phyloP scores from a whole-genome alignment of 2,797 vertebrate genomes.

The Thamnophis elegans region DNA sequence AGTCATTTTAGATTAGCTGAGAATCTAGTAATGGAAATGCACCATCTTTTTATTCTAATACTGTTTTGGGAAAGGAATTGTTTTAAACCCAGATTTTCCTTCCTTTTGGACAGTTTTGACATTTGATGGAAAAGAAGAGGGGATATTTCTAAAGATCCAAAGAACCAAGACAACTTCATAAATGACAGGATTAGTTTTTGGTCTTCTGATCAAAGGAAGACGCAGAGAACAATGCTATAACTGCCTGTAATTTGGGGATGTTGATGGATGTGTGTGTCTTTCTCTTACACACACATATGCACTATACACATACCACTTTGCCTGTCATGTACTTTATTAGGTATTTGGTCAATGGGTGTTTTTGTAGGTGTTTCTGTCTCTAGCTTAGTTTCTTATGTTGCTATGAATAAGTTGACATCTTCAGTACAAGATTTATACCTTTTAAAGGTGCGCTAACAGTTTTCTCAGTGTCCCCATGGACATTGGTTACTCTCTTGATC shows the following conservation, averaged over 20 bases:
- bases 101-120: background rate
- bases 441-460: background rate
- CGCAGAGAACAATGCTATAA: background rate
- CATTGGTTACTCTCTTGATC: background rate
- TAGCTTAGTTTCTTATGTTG: background rate
- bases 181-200: background rate
- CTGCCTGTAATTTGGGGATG: background rate
- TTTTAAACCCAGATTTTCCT: background rate
- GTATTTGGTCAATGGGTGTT: background rate
- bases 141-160: background rate
- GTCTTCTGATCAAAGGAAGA: background rate
- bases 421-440: background rate
- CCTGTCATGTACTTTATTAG: background rate
- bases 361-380: background rate
- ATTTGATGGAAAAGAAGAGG: background rate
- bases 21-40: background rate
- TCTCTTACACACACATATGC: background rate
- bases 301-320: background rate
- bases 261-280: background rate
- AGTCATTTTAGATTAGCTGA: background rate
- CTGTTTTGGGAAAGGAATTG: background rate
- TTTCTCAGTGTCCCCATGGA: background rate
- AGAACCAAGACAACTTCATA: background rate
- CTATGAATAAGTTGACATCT: background rate
- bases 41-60: background rate